Evolutionary conservation across 2,113 vertebrate genomes (phyloP).

Genomic region (Fregata magnificens): DNA sequence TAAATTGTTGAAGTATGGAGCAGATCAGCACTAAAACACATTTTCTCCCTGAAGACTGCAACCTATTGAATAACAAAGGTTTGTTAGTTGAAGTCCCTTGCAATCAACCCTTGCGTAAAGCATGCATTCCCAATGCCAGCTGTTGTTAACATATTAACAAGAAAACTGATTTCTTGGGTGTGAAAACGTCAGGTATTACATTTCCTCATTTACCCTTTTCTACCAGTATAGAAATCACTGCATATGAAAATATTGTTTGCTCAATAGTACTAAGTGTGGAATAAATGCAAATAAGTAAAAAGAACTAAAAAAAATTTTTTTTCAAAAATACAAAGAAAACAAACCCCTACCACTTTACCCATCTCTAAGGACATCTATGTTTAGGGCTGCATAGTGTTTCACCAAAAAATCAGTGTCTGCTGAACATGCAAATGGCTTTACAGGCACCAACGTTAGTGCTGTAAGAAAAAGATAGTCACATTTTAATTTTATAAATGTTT

Average conservation of each 20-base stretch:
- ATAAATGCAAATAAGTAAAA: not conserved
- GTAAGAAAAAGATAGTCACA: not conserved
- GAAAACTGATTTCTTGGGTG: not conserved
- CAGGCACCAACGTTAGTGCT: not conserved
- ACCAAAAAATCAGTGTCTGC: not conserved
- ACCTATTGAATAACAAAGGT: not conserved
- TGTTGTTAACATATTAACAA: not conserved
- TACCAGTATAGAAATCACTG: not conserved
- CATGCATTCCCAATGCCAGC: not conserved
- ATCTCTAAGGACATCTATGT: not conserved
- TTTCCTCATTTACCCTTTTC: not conserved
- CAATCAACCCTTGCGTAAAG: constrained; percentile 6
- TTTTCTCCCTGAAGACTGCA: not conserved
- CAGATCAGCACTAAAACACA: not conserved
- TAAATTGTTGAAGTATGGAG: not conserved
- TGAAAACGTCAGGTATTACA: not conserved
- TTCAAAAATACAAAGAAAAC: not conserved
- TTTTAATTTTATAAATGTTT: not conserved
- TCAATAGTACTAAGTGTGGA: not conserved
- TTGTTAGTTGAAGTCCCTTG: not conserved
- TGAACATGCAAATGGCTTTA: not conserved
- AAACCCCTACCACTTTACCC: not conserved
- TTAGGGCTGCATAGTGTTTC: not conserved
- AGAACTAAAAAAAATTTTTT: not conserved
- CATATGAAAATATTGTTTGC: not conserved